Conservation (phyloP, 92 coral and sea anemone genomes). For the Chrysogorgia sp. region DNA sequence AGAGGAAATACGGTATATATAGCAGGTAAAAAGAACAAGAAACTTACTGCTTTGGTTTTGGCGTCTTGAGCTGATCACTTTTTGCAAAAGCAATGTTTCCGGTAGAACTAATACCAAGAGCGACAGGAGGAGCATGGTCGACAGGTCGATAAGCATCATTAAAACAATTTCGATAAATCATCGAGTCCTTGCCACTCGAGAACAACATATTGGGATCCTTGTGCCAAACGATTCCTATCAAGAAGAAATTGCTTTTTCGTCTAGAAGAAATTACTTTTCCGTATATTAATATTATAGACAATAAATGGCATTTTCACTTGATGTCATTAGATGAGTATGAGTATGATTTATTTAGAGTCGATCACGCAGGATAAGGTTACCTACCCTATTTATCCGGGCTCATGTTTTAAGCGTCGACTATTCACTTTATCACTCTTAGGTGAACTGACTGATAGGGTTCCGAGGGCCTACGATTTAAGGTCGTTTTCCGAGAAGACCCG, state of each 20-base stretch:
- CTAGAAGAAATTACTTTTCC: neutral
- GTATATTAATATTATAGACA: neutral
- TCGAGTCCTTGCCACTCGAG: slow-evolving; percentile 92
- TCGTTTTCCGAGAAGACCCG: too few relatives aligned
- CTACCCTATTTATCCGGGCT: too few relatives aligned
- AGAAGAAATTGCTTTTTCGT: neutral
- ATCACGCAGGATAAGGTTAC: too few relatives aligned
- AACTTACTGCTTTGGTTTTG: slow-evolving; percentile 47
- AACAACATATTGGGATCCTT: slow-evolving; percentile 86
- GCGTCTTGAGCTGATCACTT: slow-evolving; percentile 71
- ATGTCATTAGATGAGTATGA: too few relatives aligned
- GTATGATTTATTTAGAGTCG: too few relatives aligned
- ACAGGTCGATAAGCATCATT: slow-evolving; percentile 91
- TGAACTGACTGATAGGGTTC: too few relatives aligned
- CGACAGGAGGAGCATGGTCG: slow-evolving; percentile 92
- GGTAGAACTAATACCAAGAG: slow-evolving; percentile 76
- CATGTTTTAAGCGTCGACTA: too few relatives aligned
- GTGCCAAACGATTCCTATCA: slow-evolving; percentile 86
- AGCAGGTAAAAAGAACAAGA: neutral
- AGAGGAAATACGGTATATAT: too few relatives aligned
- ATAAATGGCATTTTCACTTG: too few relatives aligned
- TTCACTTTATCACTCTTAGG: too few relatives aligned
- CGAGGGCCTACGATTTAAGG: too few relatives aligned
- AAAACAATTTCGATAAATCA: slow-evolving; percentile 83
- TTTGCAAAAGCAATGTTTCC: slow-evolving; percentile 90